phyloP scores from a whole-genome alignment of 2,797 vertebrate species.

The Bradypodion pumilum region DNA sequence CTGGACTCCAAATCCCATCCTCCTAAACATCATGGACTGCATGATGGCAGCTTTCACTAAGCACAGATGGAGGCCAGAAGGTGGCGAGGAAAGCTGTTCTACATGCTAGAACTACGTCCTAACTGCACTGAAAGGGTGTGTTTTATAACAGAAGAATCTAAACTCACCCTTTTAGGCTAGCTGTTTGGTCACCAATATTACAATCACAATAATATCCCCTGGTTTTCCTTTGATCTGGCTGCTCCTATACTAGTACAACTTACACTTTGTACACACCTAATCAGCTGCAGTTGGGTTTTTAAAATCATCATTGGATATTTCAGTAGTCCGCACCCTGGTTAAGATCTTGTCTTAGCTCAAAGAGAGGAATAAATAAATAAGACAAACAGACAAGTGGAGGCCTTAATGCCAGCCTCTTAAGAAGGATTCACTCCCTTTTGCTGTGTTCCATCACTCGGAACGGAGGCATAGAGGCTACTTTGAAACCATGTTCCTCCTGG shows the following conservation, averaged over 20 bases:
- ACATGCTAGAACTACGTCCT: neutral
- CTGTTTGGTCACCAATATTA: neutral
- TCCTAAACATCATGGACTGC: neutral
- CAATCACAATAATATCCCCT: neutral
- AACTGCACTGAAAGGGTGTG: neutral
- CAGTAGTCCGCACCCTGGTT: neutral
- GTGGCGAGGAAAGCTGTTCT: neutral
- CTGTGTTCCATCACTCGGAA: slow-evolving; percentile 77
- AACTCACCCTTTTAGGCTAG: neutral
- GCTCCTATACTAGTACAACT: slow-evolving; percentile 31
- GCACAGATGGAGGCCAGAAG: neutral
- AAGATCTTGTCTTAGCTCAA: slow-evolving; percentile 16
- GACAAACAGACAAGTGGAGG: neutral
- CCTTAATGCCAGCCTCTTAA: neutral
- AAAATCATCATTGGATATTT: no score
- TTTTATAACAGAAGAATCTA: neutral
- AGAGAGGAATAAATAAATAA: slow-evolving; percentile 55
- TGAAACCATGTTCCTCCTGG: slow-evolving; percentile 74
- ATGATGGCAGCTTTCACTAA: neutral
- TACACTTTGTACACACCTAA: slow-evolving; percentile 38
- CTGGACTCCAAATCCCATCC: neutral
- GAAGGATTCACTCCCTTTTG: slow-evolving; percentile 80
- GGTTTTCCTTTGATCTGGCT: neutral
- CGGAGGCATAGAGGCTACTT: slow-evolving; percentile 60
- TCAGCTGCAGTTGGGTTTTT: slow-evolving; percentile 31